Evolutionary conservation across 2,888 invertebrate genomes (phyloP).

Genomic region (Polylopha cassiicola): DNA sequence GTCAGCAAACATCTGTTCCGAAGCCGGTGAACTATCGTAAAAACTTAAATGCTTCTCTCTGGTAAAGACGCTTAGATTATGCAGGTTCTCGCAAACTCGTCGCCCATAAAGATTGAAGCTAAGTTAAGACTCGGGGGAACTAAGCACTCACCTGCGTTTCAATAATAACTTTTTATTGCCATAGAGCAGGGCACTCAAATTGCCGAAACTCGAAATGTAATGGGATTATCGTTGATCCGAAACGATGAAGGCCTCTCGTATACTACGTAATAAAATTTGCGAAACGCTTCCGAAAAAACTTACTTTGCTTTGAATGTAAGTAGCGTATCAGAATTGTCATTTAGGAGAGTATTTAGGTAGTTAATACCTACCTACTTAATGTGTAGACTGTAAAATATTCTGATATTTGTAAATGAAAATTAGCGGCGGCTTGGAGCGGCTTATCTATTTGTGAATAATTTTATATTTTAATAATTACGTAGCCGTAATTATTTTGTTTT

Average conservation of each 20-base stretch:
- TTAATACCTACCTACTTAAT: no score
- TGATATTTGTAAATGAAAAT: no score
- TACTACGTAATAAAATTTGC: constrained; percentile 55
- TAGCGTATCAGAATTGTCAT: no score
- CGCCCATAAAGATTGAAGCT: constrained; percentile 10
- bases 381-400: no score
- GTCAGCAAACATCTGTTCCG: constrained; percentile 7
- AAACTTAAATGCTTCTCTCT: constrained; percentile 6
- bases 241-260: constrained; percentile 53
- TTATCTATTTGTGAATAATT: no score
- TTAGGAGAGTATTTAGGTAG: no score
- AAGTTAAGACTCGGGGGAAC: constrained; percentile 9
- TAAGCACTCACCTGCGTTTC: constrained; percentile 44
- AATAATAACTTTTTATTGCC: constrained; percentile 57
- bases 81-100: constrained; percentile 15
- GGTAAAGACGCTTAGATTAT: constrained; percentile 11
- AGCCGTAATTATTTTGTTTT: no score
- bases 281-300: constrained; percentile 45
- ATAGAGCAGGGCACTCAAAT: constrained; percentile 51
- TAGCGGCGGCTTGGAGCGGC: no score
- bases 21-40: constrained; percentile 11
- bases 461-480: no score
- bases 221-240: constrained; percentile 64
- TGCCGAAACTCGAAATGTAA: constrained; percentile 60
- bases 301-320: constrained; percentile 30